phyloP scores from a whole-genome alignment of 2,113 vertebrate genomes.

The Lamprotornis superbus region DNA sequence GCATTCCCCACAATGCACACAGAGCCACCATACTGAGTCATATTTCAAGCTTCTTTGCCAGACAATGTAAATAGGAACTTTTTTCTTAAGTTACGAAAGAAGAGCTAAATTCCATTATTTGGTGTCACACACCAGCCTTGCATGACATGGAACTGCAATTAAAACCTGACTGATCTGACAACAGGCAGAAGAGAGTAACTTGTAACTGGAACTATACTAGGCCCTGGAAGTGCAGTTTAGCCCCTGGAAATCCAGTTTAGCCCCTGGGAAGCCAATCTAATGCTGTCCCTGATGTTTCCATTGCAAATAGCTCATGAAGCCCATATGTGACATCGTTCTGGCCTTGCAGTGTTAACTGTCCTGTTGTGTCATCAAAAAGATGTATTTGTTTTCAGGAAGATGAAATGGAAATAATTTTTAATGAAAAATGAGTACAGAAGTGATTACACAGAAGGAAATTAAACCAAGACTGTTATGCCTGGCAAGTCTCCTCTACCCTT shows the following conservation, averaged over 20 bases:
- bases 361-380: background rate
- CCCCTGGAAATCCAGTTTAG: background rate
- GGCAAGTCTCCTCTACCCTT: background rate
- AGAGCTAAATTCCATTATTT: background rate
- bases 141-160: background rate
- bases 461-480: background rate
- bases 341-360: background rate
- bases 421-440: background rate
- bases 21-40: background rate
- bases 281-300: background rate
- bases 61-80: background rate
- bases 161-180: background rate
- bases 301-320: background rate
- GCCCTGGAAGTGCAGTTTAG: background rate
- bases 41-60: background rate
- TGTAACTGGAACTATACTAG: background rate
- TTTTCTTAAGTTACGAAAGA: background rate
- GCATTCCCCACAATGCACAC: background rate
- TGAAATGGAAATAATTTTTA: conserved; percentile 22
- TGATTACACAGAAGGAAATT: background rate
- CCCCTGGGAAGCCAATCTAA: background rate
- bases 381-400: background rate
- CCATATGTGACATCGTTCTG: background rate
- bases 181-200: background rate
- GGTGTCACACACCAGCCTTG: background rate